Conservation (phyloP, 2,888 invertebrate genomes). For the Heliconius cydno region DNA sequence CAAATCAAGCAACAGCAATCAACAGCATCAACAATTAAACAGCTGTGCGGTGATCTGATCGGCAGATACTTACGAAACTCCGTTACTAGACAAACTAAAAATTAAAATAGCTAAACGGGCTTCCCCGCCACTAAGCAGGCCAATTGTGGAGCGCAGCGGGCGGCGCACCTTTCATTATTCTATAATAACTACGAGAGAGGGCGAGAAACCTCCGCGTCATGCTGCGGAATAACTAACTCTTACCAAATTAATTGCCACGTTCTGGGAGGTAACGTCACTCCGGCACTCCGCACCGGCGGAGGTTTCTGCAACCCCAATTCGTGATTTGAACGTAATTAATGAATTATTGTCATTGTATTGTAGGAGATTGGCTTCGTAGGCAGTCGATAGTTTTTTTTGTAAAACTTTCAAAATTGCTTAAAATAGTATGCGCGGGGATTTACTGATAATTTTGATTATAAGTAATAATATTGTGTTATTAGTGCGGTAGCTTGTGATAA, state of each 20-base stretch:
- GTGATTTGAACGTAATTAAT: conserved; percentile 56
- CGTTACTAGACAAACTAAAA: conserved; percentile 83
- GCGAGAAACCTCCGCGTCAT: conserved; percentile 76
- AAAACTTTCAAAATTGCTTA: neutral
- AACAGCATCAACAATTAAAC: conserved; percentile 40
- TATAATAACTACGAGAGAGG: conserved; percentile 80
- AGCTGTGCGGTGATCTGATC: conserved; percentile 50
- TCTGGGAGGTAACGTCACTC: conserved; percentile 79
- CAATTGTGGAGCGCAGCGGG: conserved; percentile 82
- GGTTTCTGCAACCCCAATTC: conserved; percentile 55
- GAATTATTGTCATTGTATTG: conserved; percentile 51
- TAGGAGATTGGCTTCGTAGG: conserved; percentile 9
- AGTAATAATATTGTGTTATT: neutral
- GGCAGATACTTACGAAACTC: conserved; percentile 75
- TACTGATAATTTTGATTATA: neutral
- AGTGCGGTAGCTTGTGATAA: neutral
- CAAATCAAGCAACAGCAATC: conserved; percentile 42
- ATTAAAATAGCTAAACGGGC: conserved; percentile 82
- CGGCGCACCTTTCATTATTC: conserved; percentile 81
- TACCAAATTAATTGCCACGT: conserved; percentile 79
- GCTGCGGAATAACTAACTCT: conserved; percentile 72
- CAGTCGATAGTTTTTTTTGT: neutral
- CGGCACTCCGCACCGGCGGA: conserved; percentile 61
- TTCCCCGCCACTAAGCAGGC: conserved; percentile 77
- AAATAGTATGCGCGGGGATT: neutral